phyloP scores from a whole-genome alignment of 1,140 invertebrate species.

The Belonocnema kinseyi region DNA sequence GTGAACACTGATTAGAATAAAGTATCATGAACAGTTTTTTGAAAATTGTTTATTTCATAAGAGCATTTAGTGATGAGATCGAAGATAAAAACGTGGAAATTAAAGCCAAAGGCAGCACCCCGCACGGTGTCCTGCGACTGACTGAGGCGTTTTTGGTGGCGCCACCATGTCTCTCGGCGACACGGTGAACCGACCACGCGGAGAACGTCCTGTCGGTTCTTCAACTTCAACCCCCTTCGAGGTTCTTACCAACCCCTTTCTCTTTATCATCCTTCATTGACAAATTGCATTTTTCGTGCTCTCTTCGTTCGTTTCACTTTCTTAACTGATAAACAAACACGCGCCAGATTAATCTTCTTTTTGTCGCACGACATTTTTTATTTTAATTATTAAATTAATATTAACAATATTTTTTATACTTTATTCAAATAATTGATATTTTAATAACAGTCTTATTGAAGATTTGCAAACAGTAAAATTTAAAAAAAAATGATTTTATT shows the following conservation, averaged over 20 bases:
- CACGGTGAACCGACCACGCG: slow-evolving; percentile 64
- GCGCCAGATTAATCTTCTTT: too few relatives aligned
- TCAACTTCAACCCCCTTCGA: slow-evolving; percentile 36
- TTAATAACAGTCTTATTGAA: too few relatives aligned
- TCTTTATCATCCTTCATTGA: background rate
- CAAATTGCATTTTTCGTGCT: background rate
- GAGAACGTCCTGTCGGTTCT: slow-evolving; percentile 53
- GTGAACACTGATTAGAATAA: background rate
- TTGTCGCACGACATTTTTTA: too few relatives aligned
- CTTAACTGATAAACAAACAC: too few relatives aligned
- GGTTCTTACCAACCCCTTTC: background rate
- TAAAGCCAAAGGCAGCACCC: slow-evolving; percentile 54
- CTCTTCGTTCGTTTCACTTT: background rate
- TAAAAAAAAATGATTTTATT: too few relatives aligned
- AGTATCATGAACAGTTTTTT: background rate
- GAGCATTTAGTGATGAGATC: background rate
- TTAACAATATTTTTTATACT: too few relatives aligned
- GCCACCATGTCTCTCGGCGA: slow-evolving; percentile 73
- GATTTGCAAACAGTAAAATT: too few relatives aligned
- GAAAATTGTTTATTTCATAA: background rate
- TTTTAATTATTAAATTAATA: too few relatives aligned
- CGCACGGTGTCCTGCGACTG: slow-evolving; percentile 71
- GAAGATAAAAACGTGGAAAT: slow-evolving; percentile 41
- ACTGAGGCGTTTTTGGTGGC: slow-evolving; percentile 69
- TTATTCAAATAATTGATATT: too few relatives aligned